Conservation (phyloP, 1,140 invertebrate genomes). For the Pantala flavescens region DNA sequence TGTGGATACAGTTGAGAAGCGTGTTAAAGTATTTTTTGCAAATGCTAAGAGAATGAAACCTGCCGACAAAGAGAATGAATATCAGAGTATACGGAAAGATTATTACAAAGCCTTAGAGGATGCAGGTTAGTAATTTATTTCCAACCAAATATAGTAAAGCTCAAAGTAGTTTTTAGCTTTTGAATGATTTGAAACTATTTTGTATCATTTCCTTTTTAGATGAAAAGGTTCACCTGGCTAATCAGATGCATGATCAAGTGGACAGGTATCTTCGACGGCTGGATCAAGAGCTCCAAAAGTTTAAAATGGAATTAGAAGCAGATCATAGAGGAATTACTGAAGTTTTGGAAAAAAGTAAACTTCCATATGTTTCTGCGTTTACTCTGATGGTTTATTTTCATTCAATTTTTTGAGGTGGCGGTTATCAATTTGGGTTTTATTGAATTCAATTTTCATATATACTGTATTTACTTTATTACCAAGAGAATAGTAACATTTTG, state of each 20-base stretch:
- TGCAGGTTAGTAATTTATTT: slow-evolving; percentile 50
- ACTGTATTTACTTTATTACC: too few species aligned
- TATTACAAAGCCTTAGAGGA: slow-evolving; percentile 90
- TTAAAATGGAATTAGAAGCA: slow-evolving; percentile 96
- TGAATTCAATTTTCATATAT: too few species aligned
- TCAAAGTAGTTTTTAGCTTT: neutral
- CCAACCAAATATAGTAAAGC: slow-evolving; percentile 6
- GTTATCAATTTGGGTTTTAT: too few species aligned
- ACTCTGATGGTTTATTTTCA: too few species aligned
- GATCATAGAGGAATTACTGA: slow-evolving; percentile 97
- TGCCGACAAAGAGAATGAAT: slow-evolving; percentile 72
- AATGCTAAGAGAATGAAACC: slow-evolving; percentile 73
- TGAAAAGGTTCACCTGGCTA: slow-evolving; percentile 76
- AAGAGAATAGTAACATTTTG: too few species aligned
- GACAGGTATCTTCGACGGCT: slow-evolving; percentile 84
- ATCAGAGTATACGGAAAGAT: slow-evolving; percentile 72
- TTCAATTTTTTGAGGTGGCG: too few species aligned
- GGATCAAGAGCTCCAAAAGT: slow-evolving; percentile 91
- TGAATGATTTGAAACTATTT: slow-evolving; percentile 11
- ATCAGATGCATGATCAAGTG: slow-evolving; percentile 88
- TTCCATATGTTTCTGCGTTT: neutral
- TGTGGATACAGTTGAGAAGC: slow-evolving; percentile 84
- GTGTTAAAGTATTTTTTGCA: slow-evolving; percentile 76
- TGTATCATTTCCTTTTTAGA: slow-evolving; percentile 34
- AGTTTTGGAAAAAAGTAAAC: slow-evolving; percentile 71